Evolutionary conservation across 2,888 invertebrate genomes (phyloP).

Genomic region (Mactromeris polynyma): DNA sequence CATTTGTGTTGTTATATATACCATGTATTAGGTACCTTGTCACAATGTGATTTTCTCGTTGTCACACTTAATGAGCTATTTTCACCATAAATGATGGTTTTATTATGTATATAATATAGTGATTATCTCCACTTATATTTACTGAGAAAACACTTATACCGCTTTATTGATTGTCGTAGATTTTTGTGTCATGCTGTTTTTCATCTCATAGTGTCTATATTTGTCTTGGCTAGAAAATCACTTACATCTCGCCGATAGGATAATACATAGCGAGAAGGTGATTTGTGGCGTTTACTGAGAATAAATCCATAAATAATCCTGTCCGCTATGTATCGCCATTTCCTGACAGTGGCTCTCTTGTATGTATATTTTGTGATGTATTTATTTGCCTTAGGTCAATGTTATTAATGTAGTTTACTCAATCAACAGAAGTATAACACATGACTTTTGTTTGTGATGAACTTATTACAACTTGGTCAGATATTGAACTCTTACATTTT

Average conservation of each 20-base stretch:
- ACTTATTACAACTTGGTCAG: no score
- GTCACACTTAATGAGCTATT: background rate
- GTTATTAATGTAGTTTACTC: background rate
- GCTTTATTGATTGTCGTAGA: background rate
- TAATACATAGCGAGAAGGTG: background rate
- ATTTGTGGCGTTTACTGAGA: slow-evolving; percentile 6
- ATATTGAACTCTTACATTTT: no score
- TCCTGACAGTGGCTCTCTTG: background rate
- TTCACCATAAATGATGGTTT: background rate
- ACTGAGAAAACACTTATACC: background rate
- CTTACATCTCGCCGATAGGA: background rate
- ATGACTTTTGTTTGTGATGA: no score
- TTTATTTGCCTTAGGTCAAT: background rate
- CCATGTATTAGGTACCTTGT: background rate
- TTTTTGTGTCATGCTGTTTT: background rate
- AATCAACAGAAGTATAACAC: background rate
- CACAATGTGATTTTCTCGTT: background rate
- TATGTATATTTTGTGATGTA: background rate
- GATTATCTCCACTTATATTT: background rate
- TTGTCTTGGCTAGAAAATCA: background rate
- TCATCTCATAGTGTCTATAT: background rate
- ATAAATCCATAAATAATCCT: slow-evolving; percentile 16
- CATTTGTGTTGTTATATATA: background rate
- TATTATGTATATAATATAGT: background rate
- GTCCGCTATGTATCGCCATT: background rate